Percentiles rank a stretch among this genome's conserved stretches.
phyloP scores from a whole-genome alignment of 2,113 vertebrate genomes.

The Rhinopithecus roxellana region DNA sequence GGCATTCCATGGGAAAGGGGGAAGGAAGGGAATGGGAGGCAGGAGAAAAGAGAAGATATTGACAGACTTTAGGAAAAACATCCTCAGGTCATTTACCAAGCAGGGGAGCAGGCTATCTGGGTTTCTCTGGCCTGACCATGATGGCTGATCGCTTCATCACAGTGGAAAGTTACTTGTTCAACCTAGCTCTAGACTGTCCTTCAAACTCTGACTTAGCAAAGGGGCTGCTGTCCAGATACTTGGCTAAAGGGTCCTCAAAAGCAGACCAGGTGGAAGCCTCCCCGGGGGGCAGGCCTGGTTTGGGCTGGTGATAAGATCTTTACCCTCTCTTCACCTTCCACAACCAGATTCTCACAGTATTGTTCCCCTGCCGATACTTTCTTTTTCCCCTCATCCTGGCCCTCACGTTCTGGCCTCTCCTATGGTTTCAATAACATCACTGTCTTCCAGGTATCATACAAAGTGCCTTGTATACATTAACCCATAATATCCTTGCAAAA shows the following conservation, averaged over 20 bases:
- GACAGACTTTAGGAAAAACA: slow-evolving; percentile 78
- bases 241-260: not conserved
- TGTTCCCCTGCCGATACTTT: not conserved
- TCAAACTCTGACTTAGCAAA: not conserved
- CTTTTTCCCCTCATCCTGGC: too few species aligned
- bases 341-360: not conserved
- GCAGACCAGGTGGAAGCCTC: not conserved
- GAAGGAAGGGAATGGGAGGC: slow-evolving; percentile 62
- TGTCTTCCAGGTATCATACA: not conserved
- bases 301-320: not conserved
- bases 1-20: slow-evolving; percentile 78
- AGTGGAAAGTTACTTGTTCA: not conserved
- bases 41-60: slow-evolving; percentile 78
- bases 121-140: not conserved
- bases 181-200: not conserved
- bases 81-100: slow-evolving; percentile 47
- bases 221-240: not conserved
- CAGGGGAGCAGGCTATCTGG: not conserved
- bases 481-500: not conserved
- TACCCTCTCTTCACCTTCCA: not conserved
- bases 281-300: not conserved
- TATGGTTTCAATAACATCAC: not conserved
- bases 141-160: not conserved
- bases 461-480: not conserved
- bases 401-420: not conserved